phyloP scores from a whole-genome alignment of 2,113 vertebrate species.

The Macrotus californicus region DNA sequence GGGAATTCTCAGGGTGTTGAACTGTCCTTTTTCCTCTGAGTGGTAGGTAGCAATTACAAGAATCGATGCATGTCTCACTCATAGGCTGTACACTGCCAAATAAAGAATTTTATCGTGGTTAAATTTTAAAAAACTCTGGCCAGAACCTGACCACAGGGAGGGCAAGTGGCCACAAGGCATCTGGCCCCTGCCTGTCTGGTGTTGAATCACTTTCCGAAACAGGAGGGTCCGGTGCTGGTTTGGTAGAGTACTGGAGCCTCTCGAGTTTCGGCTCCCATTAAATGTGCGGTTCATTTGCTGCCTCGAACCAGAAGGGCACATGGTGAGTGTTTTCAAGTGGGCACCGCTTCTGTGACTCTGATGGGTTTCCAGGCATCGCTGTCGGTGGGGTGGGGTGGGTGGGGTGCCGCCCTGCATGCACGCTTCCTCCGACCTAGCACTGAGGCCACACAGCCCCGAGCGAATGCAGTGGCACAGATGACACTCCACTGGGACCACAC shows the following conservation, averaged over 20 bases:
- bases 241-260: neutral
- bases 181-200: neutral
- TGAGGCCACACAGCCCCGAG: constrained; percentile 41
- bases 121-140: neutral
- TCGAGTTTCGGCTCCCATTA: neutral
- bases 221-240: neutral
- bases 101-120: neutral
- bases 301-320: neutral
- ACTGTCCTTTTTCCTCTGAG: neutral
- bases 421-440: neutral
- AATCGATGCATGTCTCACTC: neutral
- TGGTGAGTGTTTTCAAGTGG: constrained; percentile 41
- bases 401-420: neutral
- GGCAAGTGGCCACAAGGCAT: neutral
- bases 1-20: neutral
- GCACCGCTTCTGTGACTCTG: neutral
- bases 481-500: constrained; percentile 50
- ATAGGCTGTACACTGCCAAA: neutral
- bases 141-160: neutral
- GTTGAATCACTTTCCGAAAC: neutral
- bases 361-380: constrained; percentile 23
- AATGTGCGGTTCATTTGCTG: neutral
- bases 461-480: neutral
- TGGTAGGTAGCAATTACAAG: neutral
- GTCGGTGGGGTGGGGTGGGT: constrained; percentile 39